Percentiles rank a stretch among this genome's conserved stretches.
Evolutionary conservation across 2,797 vertebrate genomes (phyloP).

Genomic region (Cryptoprocta ferox): DNA sequence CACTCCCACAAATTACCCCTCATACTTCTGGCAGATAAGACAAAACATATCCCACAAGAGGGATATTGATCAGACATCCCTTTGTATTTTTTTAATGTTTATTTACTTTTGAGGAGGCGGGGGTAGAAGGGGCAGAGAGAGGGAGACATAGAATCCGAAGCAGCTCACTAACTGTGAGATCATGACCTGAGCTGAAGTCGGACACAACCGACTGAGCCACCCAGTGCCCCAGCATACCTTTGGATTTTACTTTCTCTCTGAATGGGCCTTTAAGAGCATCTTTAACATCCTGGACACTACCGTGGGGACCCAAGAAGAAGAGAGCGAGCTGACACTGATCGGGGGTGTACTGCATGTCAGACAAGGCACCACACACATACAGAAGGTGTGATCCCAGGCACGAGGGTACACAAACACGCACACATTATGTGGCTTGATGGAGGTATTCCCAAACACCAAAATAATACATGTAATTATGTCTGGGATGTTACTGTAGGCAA

Average conservation of each 20-base stretch:
- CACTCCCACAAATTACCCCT: neutral
- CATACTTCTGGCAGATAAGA: neutral
- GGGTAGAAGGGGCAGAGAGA: too few species aligned
- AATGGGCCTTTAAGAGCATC: neutral
- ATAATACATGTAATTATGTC: neutral
- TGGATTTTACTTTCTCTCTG: neutral
- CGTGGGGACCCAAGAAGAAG: neutral
- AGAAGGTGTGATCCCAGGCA: neutral
- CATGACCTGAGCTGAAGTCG: too few species aligned
- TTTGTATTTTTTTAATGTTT: neutral
- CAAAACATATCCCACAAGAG: neutral
- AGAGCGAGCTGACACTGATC: neutral
- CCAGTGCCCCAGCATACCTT: neutral
- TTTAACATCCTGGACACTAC: neutral
- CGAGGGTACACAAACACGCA: neutral
- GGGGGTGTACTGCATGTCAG: rapidly evolving
- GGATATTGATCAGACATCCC: neutral
- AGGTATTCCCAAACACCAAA: neutral
- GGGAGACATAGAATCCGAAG: too few species aligned
- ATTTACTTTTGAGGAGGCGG: too few species aligned
- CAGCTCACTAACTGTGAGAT: neutral
- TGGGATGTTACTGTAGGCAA: neutral
- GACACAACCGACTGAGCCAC: too few species aligned
- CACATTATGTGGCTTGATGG: neutral
- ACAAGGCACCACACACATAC: neutral